These are phyloP conservation scores for Amphibalanus amphitrite DNA, from an alignment of 1,140 invertebrate genomes.

Conservation along the genomic window DNA sequence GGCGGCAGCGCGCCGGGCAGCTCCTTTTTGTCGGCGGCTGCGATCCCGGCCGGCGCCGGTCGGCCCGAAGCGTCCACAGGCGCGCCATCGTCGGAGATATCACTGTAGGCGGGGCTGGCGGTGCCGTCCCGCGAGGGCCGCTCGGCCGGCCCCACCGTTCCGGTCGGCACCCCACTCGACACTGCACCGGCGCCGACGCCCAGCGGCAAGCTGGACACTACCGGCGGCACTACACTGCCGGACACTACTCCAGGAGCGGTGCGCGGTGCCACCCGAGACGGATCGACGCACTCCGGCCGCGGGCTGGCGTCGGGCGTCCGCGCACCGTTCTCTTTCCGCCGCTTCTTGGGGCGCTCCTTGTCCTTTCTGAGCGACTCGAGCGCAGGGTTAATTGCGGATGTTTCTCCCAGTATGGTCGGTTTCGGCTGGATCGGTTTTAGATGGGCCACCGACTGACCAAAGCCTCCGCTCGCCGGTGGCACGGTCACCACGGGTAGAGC, in stretches of 20 bases:
- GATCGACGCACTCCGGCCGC: background rate
- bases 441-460: constrained; percentile 4
- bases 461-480: background rate
- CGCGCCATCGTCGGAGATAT: constrained; percentile 13
- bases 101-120: constrained; percentile 14
- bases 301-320: constrained; percentile 3
- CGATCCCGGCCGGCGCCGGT: too few species aligned
- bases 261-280: background rate
- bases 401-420: constrained; percentile 8
- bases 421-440: constrained; percentile 10
- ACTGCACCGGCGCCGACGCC: too few species aligned
- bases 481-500: background rate
- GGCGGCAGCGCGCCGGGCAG: background rate
- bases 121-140: background rate
- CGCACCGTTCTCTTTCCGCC: background rate
- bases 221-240: too few species aligned
- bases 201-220: too few species aligned
- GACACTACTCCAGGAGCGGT: too few species aligned
- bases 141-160: background rate
- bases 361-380: constrained; percentile 7
- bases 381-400: constrained; percentile 5
- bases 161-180: too few species aligned
- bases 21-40: background rate
- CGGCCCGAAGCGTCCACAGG: background rate
- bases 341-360: constrained; percentile 7